Evolutionary conservation across 2,888 invertebrate species (phyloP).

Genomic region (Epistrophe grossulariae): DNA sequence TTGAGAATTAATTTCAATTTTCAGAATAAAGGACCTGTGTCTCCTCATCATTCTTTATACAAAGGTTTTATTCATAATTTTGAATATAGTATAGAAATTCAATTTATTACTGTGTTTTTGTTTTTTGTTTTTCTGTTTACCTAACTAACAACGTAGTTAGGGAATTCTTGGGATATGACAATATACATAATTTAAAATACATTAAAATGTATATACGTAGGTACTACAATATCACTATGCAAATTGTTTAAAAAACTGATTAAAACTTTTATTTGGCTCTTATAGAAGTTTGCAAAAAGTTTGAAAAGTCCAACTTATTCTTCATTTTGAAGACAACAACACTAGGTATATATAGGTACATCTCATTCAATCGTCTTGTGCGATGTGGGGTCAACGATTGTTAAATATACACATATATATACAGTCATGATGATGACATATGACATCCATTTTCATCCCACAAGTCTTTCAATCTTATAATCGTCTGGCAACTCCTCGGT

Average conservation of each 20-base stretch:
- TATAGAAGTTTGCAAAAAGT: neutral
- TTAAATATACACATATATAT: neutral
- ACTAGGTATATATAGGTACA: neutral
- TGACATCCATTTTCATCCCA: slow-evolving; percentile 1
- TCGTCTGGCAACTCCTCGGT: slow-evolving; percentile 20
- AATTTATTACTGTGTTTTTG: neutral
- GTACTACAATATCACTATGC: neutral
- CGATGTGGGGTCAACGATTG: neutral
- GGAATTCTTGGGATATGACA: no score
- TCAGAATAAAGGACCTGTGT: neutral
- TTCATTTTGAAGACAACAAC: neutral
- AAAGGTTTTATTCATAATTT: no score
- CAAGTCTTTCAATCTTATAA: slow-evolving; percentile 7
- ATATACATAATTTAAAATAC: no score
- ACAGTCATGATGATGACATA: slow-evolving; percentile 10
- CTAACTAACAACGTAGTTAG: no score
- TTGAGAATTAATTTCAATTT: no score
- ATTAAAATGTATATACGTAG: no score
- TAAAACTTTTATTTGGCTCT: slow-evolving; percentile 2
- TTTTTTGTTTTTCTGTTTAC: neutral
- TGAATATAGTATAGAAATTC: no score
- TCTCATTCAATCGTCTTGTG: neutral
- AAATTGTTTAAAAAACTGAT: neutral
- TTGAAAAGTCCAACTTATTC: neutral
- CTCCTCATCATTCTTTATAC: neutral